Percentiles rank a stretch among this genome's conserved stretches.
phyloP scores from a whole-genome alignment of 2,797 vertebrate genomes.

The Gymnocypris eckloni region DNA sequence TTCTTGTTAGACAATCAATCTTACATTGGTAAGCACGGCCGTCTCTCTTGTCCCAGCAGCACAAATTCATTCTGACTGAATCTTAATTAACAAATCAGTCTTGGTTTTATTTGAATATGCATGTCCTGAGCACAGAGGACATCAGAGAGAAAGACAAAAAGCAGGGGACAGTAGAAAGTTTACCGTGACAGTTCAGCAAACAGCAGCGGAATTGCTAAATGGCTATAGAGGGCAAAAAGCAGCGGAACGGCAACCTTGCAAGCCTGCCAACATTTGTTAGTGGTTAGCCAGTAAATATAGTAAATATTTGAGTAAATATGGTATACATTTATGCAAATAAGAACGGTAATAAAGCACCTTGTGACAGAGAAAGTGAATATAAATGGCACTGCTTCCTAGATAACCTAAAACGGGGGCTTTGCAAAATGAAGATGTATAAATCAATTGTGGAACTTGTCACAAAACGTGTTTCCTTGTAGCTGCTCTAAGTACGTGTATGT shows the following conservation, averaged over 20 bases:
- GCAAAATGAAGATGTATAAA: conserved; percentile 34
- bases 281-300: too few species aligned
- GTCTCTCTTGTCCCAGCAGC: conserved; percentile 44
- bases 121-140: conserved; percentile 54
- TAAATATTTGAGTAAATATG: conserved; percentile 45
- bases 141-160: conserved; percentile 38
- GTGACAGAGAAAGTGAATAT: conserved; percentile 43
- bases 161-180: conserved; percentile 51
- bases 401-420: conserved; percentile 14
- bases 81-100: conserved; percentile 68
- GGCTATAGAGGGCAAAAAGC: conserved; percentile 51
- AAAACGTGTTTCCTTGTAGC: conserved; percentile 19
- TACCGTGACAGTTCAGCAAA: conserved; percentile 67
- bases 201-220: conserved; percentile 55
- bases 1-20: conserved; percentile 38
- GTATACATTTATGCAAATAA: conserved; percentile 52
- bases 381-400: conserved; percentile 18
- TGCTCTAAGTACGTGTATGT: conserved; percentile 8
- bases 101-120: conserved; percentile 62
- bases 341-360: conserved; percentile 28
- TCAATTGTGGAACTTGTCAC: conserved; percentile 44
- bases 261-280: conserved; percentile 33
- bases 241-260: conserved; percentile 53
- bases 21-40: conserved; percentile 50
- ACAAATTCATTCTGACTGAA: conserved; percentile 65